Evolutionary conservation across 2,113 vertebrate genomes (phyloP), one percentile per base, ranked within the genome.

Genomic region (Aldabrachelys gigantea): DNA sequence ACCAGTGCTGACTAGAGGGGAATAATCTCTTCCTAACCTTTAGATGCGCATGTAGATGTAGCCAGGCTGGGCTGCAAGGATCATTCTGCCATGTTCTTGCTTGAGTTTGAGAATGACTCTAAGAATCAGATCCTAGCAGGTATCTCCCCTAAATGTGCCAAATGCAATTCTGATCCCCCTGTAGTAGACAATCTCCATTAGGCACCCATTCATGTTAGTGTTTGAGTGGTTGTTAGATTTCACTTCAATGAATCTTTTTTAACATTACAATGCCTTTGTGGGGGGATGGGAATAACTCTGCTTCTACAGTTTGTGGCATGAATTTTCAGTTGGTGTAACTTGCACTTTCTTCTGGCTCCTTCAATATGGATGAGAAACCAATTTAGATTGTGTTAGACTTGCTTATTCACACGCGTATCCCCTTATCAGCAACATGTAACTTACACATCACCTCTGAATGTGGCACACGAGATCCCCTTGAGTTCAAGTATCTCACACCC

Each of bases 361-460:
- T 59, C 75, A 82, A 22, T 4, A n/a, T 19, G 8, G 17, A 38
- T 19, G 35, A 69, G 35, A 69, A 17, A n/a, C 35, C 65, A n/a
- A n/a, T n/a, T 69, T 91, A 78, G 88, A 82, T 72, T 88, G 80
- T 35, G 11, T 2, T 0, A 24, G 47, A 6, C 81, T 47, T 80
- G 19, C 80, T 92, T 75, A 49, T 38, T 93, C 44, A 76, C 82
- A 49, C 88, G 4, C 14, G 78, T 25, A 65, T 69, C 3, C 2
- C 82, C n/a, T 52, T 38, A n/a, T 57, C 14, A 65, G n/a, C 0
- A 7, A 80, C 56, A 52, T 75, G 72, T 44, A 76, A 53, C 54
- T 92, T 87, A n/a, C 35, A 85, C 31, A 0, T 17, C 76, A 69
- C 59, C 22, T 84, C 94, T 84, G 78, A 92, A 80, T 93, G 90